A percentile compares a stretch with the other conserved stretches of the same genome.
Conservation (phyloP, 2,888 invertebrate genomes). For the Eupithecia pulchellata region DNA sequence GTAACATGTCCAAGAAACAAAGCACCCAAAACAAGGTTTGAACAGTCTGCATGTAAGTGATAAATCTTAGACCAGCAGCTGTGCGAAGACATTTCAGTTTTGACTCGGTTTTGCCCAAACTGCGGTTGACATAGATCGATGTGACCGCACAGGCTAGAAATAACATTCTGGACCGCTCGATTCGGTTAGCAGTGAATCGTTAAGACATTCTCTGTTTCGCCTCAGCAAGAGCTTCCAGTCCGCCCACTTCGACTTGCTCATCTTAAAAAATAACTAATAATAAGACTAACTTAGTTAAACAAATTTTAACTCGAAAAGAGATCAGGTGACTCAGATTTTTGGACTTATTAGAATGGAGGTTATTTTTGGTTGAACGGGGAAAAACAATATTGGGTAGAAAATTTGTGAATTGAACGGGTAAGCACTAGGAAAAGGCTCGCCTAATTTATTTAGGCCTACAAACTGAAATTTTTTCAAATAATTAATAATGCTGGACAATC, state of each 20-base stretch:
- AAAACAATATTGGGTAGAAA: too few species aligned
- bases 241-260: neutral
- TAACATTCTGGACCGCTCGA: conserved; percentile 6
- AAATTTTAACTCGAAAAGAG: too few species aligned
- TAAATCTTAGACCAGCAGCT: conserved; percentile 39
- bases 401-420: too few species aligned
- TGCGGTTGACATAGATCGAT: conserved; percentile 46
- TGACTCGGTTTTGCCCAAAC: conserved; percentile 38
- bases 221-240: neutral
- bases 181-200: neutral
- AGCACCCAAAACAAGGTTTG: conserved; percentile 12
- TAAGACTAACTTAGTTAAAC: too few species aligned
- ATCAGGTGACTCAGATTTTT: too few species aligned
- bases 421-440: too few species aligned
- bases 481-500: too few species aligned
- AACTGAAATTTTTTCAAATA: too few species aligned
- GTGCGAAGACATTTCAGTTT: conserved; percentile 40
- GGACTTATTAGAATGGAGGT: too few species aligned
- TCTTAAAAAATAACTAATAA: too few species aligned
- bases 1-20: conserved; percentile 10
- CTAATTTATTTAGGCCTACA: too few species aligned
- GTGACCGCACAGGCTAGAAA: conserved; percentile 35
- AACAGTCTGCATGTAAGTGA: conserved; percentile 14
- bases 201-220: neutral
- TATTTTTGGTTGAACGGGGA: too few species aligned